phyloP scores from a whole-genome alignment of 53 echinoderm and acorn worm species.

The Arbacia lixula region DNA sequence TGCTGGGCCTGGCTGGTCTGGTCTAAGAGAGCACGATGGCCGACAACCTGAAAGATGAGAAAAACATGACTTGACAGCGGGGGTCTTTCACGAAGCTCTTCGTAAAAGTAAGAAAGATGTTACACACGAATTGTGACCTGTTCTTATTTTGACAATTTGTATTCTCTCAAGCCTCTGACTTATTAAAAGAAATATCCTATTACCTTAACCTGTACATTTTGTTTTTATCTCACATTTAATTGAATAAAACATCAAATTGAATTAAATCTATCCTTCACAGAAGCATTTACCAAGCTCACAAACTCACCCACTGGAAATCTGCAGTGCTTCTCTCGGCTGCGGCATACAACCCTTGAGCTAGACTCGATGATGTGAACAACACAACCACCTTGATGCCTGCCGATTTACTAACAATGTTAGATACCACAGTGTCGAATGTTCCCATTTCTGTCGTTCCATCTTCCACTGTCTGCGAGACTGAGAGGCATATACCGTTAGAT shows the following conservation, averaged over 20 bases:
- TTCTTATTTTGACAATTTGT: no score
- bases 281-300: no score
- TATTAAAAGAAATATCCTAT: no score
- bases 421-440: constrained; percentile 22
- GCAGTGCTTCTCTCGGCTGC: constrained; percentile 2
- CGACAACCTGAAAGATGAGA: not conserved
- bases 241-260: no score
- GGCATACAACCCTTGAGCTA: constrained; percentile 4
- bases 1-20: constrained; percentile 33
- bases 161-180: no score
- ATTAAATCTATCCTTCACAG: no score
- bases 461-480: not conserved
- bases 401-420: constrained; percentile 14
- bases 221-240: no score
- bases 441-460: not conserved
- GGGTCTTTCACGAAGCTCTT: no score
- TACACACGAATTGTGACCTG: no score
- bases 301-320: constrained; percentile 44
- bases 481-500: constrained; percentile 63
- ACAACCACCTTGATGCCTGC: constrained; percentile 43
- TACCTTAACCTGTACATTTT: no score
- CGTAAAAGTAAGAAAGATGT: no score
- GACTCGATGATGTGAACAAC: constrained; percentile 53
- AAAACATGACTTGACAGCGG: no score
- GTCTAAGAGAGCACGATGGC: constrained; percentile 25